Conservation (phyloP, 2,888 invertebrate genomes). For the Hydriomena furcata region DNA sequence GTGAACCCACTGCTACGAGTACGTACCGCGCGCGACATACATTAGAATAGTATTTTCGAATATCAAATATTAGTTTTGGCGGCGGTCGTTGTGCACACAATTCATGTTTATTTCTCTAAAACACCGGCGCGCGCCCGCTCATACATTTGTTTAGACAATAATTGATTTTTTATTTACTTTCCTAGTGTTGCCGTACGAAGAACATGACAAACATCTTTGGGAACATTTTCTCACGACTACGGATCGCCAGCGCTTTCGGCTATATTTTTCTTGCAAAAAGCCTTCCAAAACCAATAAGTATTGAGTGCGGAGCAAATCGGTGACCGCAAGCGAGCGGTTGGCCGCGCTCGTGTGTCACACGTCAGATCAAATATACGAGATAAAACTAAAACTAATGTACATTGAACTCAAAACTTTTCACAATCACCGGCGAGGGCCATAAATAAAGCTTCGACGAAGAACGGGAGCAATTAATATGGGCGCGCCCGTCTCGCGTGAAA, state of each 20-base stretch:
- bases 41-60: conserved; percentile 83
- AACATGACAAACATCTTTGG: conserved; percentile 59
- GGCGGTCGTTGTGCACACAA: conserved; percentile 78
- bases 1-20: conserved; percentile 56
- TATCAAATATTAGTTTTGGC: conserved; percentile 80
- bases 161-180: conserved; percentile 78
- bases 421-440: conserved; percentile 77
- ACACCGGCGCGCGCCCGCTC: conserved; percentile 76
- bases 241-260: conserved; percentile 36
- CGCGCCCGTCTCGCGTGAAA: conserved; percentile 78
- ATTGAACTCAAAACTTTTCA: conserved; percentile 77
- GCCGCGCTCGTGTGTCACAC: conserved; percentile 62
- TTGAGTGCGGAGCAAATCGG: conserved; percentile 32
- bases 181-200: conserved; percentile 65
- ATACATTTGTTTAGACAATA: conserved; percentile 78
- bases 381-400: conserved; percentile 79
- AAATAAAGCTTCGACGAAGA: conserved; percentile 81
- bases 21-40: conserved; percentile 77
- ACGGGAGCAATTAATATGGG: conserved; percentile 83
- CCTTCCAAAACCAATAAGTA: conserved; percentile 40
- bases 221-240: conserved; percentile 66
- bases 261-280: conserved; percentile 56
- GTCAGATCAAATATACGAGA: conserved; percentile 76
- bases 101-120: conserved; percentile 82
- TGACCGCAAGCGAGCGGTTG: conserved; percentile 42